These are phyloP conservation scores for Drosophila lowei DNA, from an alignment of 1,140 invertebrate species.

Conservation along the genomic window DNA sequence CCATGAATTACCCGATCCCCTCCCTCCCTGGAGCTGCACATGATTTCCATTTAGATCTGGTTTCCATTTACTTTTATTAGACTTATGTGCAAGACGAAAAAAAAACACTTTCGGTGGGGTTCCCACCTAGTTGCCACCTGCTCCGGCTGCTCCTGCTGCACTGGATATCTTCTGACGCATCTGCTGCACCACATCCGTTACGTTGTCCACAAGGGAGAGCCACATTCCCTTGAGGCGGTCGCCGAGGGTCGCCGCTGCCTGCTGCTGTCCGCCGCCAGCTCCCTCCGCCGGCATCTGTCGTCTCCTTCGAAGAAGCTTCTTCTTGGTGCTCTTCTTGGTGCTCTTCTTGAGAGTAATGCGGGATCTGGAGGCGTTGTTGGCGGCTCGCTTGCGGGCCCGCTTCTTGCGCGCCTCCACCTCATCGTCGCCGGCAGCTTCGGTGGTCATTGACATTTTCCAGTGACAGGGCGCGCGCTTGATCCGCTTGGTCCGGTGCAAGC, in stretches of 20 bases:
- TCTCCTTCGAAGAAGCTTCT: conserved; percentile 40
- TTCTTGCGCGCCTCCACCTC: conserved; percentile 59
- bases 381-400: conserved; percentile 47
- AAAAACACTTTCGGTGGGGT: neutral
- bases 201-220: conserved; percentile 46
- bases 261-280: conserved; percentile 1
- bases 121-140: neutral
- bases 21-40: no score
- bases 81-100: conserved; percentile 15
- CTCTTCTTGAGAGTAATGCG: conserved; percentile 35
- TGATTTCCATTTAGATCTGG: neutral
- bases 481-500: conserved; percentile 12
- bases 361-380: conserved; percentile 51
- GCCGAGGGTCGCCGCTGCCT: conserved; percentile 7
- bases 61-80: conserved; percentile 15
- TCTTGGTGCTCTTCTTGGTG: conserved; percentile 42
- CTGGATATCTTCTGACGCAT: conserved; percentile 42
- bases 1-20: no score
- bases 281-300: conserved; percentile 27
- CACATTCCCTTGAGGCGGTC: conserved; percentile 52
- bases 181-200: conserved; percentile 52
- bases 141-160: conserved; percentile 3
- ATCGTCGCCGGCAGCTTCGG: conserved; percentile 27
- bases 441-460: conserved; percentile 40
- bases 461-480: conserved; percentile 53